A percentile compares a stretch with the other conserved stretches of the same genome.
phyloP scores from a whole-genome alignment of 2,113 vertebrate genomes.

The Stercorarius parasiticus region DNA sequence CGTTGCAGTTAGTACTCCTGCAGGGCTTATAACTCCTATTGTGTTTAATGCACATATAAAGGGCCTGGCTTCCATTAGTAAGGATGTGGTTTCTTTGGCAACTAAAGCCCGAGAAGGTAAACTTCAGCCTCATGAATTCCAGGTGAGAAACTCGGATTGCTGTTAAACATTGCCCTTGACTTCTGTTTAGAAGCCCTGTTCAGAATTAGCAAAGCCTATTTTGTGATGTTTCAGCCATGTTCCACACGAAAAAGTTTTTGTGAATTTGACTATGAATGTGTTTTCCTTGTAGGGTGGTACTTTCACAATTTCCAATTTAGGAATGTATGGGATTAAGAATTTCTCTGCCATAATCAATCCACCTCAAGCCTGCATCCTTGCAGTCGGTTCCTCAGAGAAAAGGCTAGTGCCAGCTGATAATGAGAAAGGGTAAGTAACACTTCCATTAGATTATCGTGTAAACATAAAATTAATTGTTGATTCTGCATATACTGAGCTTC shows the following conservation, averaged over 20 bases:
- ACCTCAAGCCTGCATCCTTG: slow-evolving; percentile 95
- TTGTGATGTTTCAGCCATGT: neutral
- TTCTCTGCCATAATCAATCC: slow-evolving; percentile 99
- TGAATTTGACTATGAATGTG: neutral
- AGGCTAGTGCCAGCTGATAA: slow-evolving; percentile 91
- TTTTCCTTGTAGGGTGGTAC: slow-evolving; percentile 86
- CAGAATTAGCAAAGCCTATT: neutral
- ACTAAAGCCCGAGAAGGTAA: slow-evolving; percentile 91
- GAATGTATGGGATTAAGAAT: slow-evolving; percentile 99
- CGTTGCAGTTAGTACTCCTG: slow-evolving; percentile 92
- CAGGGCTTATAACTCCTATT: slow-evolving; percentile 96
- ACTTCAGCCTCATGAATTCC: slow-evolving; percentile 95
- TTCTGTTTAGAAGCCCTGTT: neutral
- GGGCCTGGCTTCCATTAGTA: slow-evolving; percentile 87
- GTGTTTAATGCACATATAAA: slow-evolving; percentile 95
- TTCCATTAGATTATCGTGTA: neutral
- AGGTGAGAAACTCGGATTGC: slow-evolving; percentile 69
- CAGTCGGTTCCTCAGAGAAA: slow-evolving; percentile 90
- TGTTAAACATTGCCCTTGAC: neutral
- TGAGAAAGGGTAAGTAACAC: slow-evolving; percentile 86
- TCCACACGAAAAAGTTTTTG: neutral
- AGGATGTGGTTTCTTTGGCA: slow-evolving; percentile 85
- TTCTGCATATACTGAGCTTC: neutral
- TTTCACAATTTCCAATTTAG: slow-evolving; percentile 97
- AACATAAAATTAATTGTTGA: neutral